phyloP scores from a whole-genome alignment of 2,113 vertebrate genomes.

The Prunella fulvescens region DNA sequence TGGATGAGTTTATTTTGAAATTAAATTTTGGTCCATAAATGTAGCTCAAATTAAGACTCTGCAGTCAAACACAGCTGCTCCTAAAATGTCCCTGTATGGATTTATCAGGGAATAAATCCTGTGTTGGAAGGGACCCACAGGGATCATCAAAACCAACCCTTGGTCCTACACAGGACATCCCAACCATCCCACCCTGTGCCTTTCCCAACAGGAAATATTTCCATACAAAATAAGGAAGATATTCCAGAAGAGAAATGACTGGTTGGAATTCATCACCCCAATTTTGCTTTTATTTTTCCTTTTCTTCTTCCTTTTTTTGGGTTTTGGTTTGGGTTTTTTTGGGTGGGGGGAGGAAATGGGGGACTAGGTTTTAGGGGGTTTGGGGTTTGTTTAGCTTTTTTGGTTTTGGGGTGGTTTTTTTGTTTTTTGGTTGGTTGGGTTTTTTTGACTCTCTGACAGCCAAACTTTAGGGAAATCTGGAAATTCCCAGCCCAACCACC shows the following conservation, averaged over 20 bases:
- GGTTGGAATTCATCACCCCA: not conserved
- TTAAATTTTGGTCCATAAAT: not conserved
- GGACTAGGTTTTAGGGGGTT: not conserved
- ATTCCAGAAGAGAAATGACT: not conserved
- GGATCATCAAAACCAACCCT: not conserved
- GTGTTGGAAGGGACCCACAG: not conserved
- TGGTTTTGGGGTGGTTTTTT: not conserved
- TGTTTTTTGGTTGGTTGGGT: too few relatives aligned
- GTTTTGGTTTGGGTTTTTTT: not conserved
- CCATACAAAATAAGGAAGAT: not conserved
- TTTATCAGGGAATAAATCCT: not conserved
- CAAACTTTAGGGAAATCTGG: not conserved
- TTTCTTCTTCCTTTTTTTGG: fast-evolving
- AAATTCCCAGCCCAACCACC: not conserved
- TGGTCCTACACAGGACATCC: not conserved
- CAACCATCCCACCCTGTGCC: not conserved
- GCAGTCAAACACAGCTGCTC: not conserved
- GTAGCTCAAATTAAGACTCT: not conserved
- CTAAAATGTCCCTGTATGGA: not conserved
- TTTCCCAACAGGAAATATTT: not conserved
- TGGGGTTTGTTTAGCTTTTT: not conserved
- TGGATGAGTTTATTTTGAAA: not conserved
- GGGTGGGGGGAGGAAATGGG: fast-evolving
- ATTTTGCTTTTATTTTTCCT: not conserved
- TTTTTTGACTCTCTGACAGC: not conserved